Evolutionary conservation across 2,888 invertebrate genomes (phyloP), one percentile per base, ranked within the genome.

Genomic region (Myopa tessellatipennis): DNA sequence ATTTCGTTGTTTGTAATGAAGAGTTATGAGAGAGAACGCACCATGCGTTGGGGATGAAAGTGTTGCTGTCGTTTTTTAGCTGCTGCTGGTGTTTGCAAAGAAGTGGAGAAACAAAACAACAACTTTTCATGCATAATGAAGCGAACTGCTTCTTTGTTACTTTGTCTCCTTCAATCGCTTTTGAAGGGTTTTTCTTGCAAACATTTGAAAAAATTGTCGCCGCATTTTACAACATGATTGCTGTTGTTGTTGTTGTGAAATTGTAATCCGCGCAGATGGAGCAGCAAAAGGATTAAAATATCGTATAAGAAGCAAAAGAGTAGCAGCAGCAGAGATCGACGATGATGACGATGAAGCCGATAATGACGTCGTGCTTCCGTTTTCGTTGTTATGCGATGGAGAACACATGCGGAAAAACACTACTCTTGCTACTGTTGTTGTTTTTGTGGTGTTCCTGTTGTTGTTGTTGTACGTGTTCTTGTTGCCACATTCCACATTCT

Each of bases 331-430:
- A 26, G 26, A 26, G 26, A 26, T 10, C 45, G 45, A 45, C 45
- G 45, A 45, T 45, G 3, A 45, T 45, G 45, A 45, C 45, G 45
- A 10, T 45, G 45, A 45, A 8, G 2, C 6, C 10, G 45, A 45
- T 45, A 4, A 45, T 45, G 45, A 45, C 45, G 45, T 45, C 45
- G 45, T 8, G 86, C 86, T 86, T 85, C 86, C 85, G 85, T 84
- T 85, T 86, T 85, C 85, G 85, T 84, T 86, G 85, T 52, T n/a
- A 12, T 86, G 86, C 81, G 86, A 85, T 84, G 82, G 45, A 77
- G 26, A 45, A 69, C 50, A 52, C 73, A 69, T 73, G 77, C 77
- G 74, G 77, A 69, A 79, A 52, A 71, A 72, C 61, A 67, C 34
- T 65, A 1, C 34, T 1, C 3, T 63, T 71, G 58, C 58, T 61